Base-by-base conservation (phyloP, 2,888 invertebrate species). In the Platycheirus albimanus region DNA sequence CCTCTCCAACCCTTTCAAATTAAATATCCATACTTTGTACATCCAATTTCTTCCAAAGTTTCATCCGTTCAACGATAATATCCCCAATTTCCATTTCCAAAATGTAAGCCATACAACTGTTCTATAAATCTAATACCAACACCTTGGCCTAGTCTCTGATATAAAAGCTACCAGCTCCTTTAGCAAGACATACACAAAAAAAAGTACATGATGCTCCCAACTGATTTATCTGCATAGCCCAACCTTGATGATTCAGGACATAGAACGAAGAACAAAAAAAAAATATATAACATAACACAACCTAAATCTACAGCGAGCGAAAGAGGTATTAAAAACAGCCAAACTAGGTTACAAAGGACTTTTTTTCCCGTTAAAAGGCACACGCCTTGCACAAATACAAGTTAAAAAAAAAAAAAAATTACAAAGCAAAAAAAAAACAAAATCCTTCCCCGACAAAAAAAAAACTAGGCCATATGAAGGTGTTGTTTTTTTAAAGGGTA, bases 401-500 rank as follows among this genome's bases (percentile, higher is more conserved):
- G 17, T 24, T 11, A 38, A 36, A 49, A 43, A 64, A 30, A 8
- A 43, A 6, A 45, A 45, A 24, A 10, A 54, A 43, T 20, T n/a
- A 4, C 28, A 43, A 11, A n/a, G 2, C 7, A 28, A 13, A 17
- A 54, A 17, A 28, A 51, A 36, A 51, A 20, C 6, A 33, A 47
- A 54, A 54, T 51, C 45, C 19, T 20, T 36, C n/a, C n/a, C n/a
- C n/a, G n/a, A n/a, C n/a, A n/a, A n/a, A n/a, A n/a, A n/a, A n/a
- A 11, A 19, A 80, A 70, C 51, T 58, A 70, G 64, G 80, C 70
- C 70, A 75, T n/a, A 24, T 56, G 56, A 17, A 51, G 70, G 64
- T 58, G 56, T 56, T 45, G 15, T 15, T 11, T 1, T 33, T 7
- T 33, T 33, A 41, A 20, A 51, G 66, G 43, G 71, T 13, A 49